Evolutionary conservation across 2,797 vertebrate genomes (phyloP).

Genomic region (Fratercula arctica): DNA sequence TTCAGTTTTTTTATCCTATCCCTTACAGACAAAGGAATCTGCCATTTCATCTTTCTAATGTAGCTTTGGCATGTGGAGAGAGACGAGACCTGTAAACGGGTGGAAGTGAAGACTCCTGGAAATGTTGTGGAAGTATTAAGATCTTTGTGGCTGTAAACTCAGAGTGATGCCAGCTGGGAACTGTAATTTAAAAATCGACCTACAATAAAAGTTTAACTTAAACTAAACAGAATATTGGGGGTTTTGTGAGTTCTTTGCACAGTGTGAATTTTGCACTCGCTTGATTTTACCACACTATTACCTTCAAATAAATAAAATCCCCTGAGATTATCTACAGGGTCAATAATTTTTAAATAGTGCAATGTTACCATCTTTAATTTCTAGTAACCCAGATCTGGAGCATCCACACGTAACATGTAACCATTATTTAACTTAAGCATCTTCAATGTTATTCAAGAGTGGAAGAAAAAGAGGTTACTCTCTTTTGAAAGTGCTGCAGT

Average conservation of each 20-base stretch:
- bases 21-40: background rate
- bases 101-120: background rate
- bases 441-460: background rate
- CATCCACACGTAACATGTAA: background rate
- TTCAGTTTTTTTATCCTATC: background rate
- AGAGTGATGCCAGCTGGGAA: background rate
- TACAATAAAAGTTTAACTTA: background rate
- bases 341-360: background rate
- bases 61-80: background rate
- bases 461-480: background rate
- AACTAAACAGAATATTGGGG: background rate
- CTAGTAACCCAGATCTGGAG: background rate
- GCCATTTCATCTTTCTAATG: background rate
- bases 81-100: background rate
- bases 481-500: background rate
- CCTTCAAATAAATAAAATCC: background rate
- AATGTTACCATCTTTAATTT: background rate
- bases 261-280: background rate
- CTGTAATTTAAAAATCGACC: background rate
- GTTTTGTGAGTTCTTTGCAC: background rate
- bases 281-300: background rate
- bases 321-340: background rate
- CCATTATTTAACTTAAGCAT: background rate
- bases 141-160: background rate
- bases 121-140: background rate